Evolutionary conservation across 2,888 invertebrate species (phyloP).

Genomic region (Pachymerium ferrugineum): DNA sequence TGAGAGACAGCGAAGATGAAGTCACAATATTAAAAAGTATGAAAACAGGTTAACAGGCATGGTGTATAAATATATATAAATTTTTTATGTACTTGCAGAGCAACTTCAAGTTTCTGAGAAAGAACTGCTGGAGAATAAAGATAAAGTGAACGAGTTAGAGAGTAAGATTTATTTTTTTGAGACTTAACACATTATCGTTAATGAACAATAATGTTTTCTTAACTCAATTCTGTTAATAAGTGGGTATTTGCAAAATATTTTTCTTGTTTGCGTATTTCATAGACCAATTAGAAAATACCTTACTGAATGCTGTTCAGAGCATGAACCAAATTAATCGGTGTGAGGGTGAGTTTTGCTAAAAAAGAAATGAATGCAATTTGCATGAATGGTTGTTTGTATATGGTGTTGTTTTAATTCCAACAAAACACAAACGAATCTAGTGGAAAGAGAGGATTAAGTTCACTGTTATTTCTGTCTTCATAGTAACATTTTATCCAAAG

Average conservation of each 20-base stretch:
- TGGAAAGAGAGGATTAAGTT: too few relatives aligned
- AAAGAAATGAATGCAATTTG: conserved; percentile 13
- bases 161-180: conserved; percentile 43
- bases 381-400: too few relatives aligned
- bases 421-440: too few relatives aligned
- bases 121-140: conserved; percentile 43
- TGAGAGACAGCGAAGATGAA: conserved; percentile 37
- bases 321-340: conserved; percentile 45
- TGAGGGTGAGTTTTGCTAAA: conserved; percentile 36
- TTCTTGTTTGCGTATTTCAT: conserved; percentile 23
- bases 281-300: conserved; percentile 45
- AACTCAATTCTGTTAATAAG: background rate
- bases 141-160: conserved; percentile 45
- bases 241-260: background rate
- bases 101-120: conserved; percentile 47
- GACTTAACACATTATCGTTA: background rate
- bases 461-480: too few relatives aligned
- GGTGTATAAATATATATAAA: too few relatives aligned
- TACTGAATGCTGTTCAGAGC: conserved; percentile 43
- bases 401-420: too few relatives aligned
- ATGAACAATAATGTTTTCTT: background rate
- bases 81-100: too few relatives aligned
- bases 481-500: too few relatives aligned
- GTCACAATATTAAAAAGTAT: background rate
- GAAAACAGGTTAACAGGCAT: too few relatives aligned